phyloP scores from a whole-genome alignment of 2,797 vertebrate species.

The Chiroxiphia lanceolata region DNA sequence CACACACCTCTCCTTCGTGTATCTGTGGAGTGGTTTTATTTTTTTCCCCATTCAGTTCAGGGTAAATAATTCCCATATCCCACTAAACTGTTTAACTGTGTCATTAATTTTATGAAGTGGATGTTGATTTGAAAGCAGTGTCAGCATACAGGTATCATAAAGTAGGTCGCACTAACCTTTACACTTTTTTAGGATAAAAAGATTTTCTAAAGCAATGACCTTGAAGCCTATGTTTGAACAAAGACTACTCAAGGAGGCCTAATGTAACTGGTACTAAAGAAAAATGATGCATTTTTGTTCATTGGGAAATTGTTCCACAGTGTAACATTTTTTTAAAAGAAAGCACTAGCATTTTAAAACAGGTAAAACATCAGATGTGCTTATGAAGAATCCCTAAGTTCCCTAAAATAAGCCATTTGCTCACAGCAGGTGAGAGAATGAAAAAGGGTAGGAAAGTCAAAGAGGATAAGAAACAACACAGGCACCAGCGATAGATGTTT shows the following conservation, averaged over 20 bases:
- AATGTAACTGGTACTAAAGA: neutral
- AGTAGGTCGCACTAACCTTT: slow-evolving; percentile 17
- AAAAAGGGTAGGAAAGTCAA: neutral
- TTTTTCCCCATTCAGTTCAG: neutral
- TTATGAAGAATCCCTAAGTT: neutral
- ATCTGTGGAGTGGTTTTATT: neutral
- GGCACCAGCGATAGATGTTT: neutral
- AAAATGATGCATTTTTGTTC: neutral
- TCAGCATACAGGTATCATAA: neutral
- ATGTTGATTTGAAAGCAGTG: slow-evolving; percentile 11
- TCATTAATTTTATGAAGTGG: neutral
- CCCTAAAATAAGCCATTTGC: neutral
- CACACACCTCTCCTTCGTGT: accelerated
- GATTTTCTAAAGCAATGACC: neutral
- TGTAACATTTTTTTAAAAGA: neutral
- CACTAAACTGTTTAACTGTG: slow-evolving; percentile 2
- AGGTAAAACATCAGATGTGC: neutral
- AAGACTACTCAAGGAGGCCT: neutral
- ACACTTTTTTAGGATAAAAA: neutral
- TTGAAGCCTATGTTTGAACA: neutral
- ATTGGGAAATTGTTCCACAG: neutral
- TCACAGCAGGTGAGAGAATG: neutral
- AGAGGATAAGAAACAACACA: neutral
- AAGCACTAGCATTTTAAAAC: neutral
- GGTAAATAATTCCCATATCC: slow-evolving; percentile 32